phyloP scores from a whole-genome alignment of 2,113 vertebrate species.

The Gambusia holbrooki region DNA sequence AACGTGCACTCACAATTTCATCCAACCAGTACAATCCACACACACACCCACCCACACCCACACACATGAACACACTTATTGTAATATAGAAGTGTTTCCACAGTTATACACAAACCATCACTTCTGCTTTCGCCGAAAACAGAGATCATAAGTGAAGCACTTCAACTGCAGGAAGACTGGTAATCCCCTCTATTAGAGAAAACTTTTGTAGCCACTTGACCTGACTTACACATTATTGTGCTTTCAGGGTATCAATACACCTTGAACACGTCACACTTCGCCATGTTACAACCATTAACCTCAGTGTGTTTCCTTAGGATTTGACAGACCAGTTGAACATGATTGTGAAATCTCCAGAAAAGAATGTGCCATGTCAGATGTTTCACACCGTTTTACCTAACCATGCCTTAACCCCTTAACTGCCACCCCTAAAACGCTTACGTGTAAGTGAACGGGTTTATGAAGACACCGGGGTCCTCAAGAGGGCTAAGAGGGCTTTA shows the following conservation, averaged over 20 bases:
- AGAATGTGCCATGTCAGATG: not conserved
- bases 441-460: no score
- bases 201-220: constrained; percentile 2
- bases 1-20: constrained; percentile 31
- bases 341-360: not conserved
- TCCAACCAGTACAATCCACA: constrained; percentile 6
- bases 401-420: no score
- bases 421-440: no score
- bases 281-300: not conserved
- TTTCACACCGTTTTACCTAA: no score
- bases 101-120: constrained; percentile 9
- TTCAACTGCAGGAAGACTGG: constrained; percentile 3
- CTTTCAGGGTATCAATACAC: not conserved
- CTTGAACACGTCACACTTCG: not conserved
- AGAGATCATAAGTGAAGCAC: not conserved
- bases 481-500: no score
- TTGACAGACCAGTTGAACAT: not conserved
- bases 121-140: constrained; percentile 54
- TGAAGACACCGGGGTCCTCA: no score
- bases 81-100: constrained; percentile 1
- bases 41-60: not conserved
- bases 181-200: constrained; percentile 12
- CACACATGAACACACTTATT: not conserved
- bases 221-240: not conserved
- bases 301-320: not conserved